Evolutionary conservation across 2,113 vertebrate genomes (phyloP).

Genomic region (Plotosus lineatus): DNA sequence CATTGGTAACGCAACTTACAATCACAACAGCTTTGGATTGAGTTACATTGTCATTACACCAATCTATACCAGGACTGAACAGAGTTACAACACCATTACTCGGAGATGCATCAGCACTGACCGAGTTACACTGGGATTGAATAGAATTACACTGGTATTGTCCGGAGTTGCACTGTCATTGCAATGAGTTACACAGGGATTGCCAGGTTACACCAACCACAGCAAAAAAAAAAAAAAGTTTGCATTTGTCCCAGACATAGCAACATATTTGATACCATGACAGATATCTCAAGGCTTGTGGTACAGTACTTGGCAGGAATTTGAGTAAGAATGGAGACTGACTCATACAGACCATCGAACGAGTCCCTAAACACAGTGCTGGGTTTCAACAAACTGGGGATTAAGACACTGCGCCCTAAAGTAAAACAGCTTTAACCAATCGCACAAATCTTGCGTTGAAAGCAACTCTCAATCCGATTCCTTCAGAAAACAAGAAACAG

Average conservation of each 20-base stretch:
- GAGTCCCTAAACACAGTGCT: not conserved
- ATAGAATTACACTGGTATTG: too few species aligned
- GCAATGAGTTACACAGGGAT: too few species aligned
- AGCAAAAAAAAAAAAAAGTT: not conserved
- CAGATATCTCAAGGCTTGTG: not conserved
- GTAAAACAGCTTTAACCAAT: not conserved
- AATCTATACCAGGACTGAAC: too few species aligned
- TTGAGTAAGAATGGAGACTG: not conserved
- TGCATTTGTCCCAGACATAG: not conserved
- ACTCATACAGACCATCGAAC: not conserved
- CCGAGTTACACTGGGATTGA: too few species aligned
- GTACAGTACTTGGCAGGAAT: not conserved
- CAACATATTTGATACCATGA: not conserved
- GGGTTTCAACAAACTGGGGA: not conserved
- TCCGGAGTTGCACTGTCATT: too few species aligned
- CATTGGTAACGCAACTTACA: too few species aligned
- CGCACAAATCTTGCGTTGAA: not conserved
- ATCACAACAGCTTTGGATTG: too few species aligned
- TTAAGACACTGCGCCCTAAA: not conserved
- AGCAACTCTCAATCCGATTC: not conserved
- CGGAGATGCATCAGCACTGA: too few species aligned
- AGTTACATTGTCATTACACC: too few species aligned
- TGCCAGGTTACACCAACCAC: not conserved
- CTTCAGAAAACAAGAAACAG: not conserved
- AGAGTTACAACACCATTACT: too few species aligned